phyloP scores from a whole-genome alignment of 2,797 vertebrate species.

The Dallia pectoralis region DNA sequence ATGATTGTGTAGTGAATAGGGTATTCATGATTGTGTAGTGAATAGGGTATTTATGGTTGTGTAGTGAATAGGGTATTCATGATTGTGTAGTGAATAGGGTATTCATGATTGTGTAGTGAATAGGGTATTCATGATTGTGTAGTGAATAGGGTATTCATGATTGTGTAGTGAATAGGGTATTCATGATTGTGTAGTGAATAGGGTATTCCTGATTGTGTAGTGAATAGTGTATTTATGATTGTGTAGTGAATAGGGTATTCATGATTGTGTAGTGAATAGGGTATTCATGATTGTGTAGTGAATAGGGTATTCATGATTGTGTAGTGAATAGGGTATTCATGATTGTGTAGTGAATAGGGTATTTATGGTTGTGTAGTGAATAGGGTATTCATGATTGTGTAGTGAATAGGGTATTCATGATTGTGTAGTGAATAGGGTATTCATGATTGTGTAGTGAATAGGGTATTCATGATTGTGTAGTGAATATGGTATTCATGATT shows the following conservation, averaged over 20 bases:
- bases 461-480: conserved; percentile 6
- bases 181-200: neutral
- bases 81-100: neutral
- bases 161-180: neutral
- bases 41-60: conserved; percentile 6
- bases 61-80: neutral
- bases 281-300: conserved; percentile 5
- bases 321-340: neutral
- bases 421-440: neutral
- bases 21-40: conserved; percentile 5
- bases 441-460: neutral
- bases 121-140: conserved; percentile 5
- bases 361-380: conserved; percentile 4
- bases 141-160: neutral
- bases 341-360: neutral
- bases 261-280: neutral
- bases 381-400: conserved; percentile 5
- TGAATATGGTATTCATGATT: conserved; percentile 1
- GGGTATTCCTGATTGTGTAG: conserved; percentile 8
- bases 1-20: neutral
- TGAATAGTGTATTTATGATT: too few relatives aligned
- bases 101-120: conserved; percentile 3
- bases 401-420: neutral
- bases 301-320: conserved; percentile 5
- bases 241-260: neutral